Percentiles rank a stretch among this genome's conserved stretches.
Evolutionary conservation across 1,140 invertebrate species (phyloP).

Genomic region (Tetragnatha versicolor): DNA sequence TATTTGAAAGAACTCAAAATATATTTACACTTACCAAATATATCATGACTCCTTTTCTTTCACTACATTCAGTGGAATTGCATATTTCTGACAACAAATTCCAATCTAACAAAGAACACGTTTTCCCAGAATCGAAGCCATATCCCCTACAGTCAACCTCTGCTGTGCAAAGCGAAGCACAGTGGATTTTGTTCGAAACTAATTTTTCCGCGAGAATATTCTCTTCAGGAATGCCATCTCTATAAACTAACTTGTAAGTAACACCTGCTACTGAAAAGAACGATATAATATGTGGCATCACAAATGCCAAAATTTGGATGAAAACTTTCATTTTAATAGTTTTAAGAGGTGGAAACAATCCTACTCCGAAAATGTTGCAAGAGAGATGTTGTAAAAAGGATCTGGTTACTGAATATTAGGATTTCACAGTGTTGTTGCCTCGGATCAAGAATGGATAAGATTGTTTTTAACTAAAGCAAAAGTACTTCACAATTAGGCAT

Average conservation of each 20-base stretch:
- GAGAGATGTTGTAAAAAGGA: too few species aligned
- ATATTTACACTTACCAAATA: not conserved
- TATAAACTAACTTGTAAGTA: not conserved
- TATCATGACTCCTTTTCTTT: not conserved
- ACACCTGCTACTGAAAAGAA: too few species aligned
- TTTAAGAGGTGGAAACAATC: not conserved
- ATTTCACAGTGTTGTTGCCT: too few species aligned
- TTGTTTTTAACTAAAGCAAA: too few species aligned
- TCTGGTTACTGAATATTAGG: too few species aligned
- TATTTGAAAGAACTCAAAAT: too few species aligned
- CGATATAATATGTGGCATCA: not conserved
- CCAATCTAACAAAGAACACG: not conserved
- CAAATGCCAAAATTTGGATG: too few species aligned
- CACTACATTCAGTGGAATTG: not conserved
- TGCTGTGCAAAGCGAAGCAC: not conserved
- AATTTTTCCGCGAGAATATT: not conserved
- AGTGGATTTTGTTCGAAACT: not conserved
- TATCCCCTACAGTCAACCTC: not conserved
- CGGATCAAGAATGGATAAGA: too few species aligned
- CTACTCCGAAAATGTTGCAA: not conserved
- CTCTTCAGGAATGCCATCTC: not conserved
- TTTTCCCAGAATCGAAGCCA: not conserved
- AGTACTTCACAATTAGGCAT: too few species aligned
- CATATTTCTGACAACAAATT: not conserved
- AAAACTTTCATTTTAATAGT: not conserved